Evolutionary conservation across 2,888 invertebrate genomes (phyloP), one percentile per base, ranked within the genome.

Genomic region (Dryobota labecula): DNA sequence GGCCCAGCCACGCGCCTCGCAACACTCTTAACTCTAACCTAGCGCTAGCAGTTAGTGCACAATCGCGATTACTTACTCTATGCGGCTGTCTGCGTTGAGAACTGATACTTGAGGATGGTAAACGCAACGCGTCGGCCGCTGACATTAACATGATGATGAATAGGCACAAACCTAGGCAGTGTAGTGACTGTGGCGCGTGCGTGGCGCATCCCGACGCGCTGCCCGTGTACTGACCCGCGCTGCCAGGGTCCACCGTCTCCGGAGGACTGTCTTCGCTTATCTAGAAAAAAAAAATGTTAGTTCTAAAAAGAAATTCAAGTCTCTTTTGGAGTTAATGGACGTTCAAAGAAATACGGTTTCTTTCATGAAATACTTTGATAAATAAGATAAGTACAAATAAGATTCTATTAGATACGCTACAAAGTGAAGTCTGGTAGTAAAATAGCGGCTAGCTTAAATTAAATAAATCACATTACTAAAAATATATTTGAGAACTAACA

Each of bases 91-190:
- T 90, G 90, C 91, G 89, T 87, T 83, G 88, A 61, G 61, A 53
- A 54, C 51, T 63, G n/a, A 60, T 38, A 72, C 63, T 54, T 47
- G 62, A n/a, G 11, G 61, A 27, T 47, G 83, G 63, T 45, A 82
- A 56, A 58, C 78, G 78, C 80, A 90, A 89, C 88, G 90, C 89
- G 78, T 91, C 90, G 87, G 90, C 91, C 88, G 86, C 86, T 72
- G 91, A 91, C 83, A 94, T 87, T 84, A 95, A 86, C 86, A 94
- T 86, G 88, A 96, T 87, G 86, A 96, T 89, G 80, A 95, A 90
- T 78, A 96, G 90, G 86, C 94, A 96, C 96, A 96, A 96, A 96
- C 96, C 96, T 96, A 96, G 87, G 90, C 96, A 96, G 86, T 93
- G 94, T 5, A 93, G 90, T 18, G 94, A 89, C 49, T 90, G 89